Evolutionary conservation across 2,113 vertebrate species (phyloP).

Genomic region (Leptobrachium leishanense): DNA sequence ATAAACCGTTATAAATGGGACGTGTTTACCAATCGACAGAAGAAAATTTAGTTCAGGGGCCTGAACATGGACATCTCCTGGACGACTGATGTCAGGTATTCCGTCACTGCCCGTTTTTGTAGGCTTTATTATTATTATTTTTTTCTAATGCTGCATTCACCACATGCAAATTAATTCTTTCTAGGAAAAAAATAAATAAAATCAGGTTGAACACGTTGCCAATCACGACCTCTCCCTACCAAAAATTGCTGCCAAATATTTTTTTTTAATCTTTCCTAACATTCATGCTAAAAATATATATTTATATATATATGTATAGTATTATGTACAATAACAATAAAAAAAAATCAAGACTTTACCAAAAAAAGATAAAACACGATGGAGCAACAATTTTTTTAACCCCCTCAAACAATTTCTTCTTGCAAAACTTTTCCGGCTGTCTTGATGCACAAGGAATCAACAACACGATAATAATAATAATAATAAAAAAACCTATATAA

Average conservation of each 20-base stretch:
- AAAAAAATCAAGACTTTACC: conserved; percentile 67
- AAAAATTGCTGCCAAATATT: conserved; percentile 23
- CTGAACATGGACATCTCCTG: too few species aligned
- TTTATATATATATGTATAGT: conserved; percentile 66
- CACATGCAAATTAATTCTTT: neutral
- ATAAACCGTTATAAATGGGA: too few species aligned
- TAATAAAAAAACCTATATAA: conserved; percentile 35
- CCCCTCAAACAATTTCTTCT: neutral
- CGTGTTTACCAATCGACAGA: too few species aligned
- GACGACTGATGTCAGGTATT: too few species aligned
- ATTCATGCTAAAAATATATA: conserved; percentile 62
- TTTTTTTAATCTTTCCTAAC: conserved; percentile 62
- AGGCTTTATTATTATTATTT: neutral
- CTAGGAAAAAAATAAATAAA: too few species aligned
- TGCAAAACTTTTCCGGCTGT: conserved; percentile 45
- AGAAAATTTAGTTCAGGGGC: too few species aligned
- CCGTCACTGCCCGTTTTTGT: too few species aligned
- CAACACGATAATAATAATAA: conserved; percentile 47
- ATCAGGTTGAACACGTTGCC: neutral
- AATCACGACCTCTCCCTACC: neutral
- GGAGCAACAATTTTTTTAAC: conserved; percentile 71
- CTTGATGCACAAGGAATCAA: conserved; percentile 14
- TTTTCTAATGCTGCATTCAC: neutral
- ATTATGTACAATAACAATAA: conserved; percentile 68
- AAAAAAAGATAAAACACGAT: conserved; percentile 65